Evolutionary conservation across 2,797 vertebrate species (phyloP).

Genomic region (Pachyuromys duprasi): DNA sequence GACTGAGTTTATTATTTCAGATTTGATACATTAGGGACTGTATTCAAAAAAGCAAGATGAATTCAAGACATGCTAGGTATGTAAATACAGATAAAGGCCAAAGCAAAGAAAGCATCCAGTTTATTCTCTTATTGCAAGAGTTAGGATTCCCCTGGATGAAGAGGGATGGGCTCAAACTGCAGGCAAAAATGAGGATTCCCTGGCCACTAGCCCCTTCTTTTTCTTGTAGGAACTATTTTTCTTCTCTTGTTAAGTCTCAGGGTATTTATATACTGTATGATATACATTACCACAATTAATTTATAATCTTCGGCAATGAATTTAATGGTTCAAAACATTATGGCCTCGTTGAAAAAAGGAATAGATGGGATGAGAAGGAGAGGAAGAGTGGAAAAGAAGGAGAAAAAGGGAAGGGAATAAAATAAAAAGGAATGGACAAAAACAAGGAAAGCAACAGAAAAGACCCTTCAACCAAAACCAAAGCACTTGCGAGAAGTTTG

Average conservation of each 20-base stretch:
- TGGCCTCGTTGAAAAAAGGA: background rate
- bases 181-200: background rate
- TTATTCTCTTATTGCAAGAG: background rate
- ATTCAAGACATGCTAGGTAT: background rate
- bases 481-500: background rate
- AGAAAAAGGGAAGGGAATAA: background rate
- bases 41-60: background rate
- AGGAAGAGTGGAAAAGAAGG: background rate
- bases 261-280: background rate
- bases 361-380: background rate
- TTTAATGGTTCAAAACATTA: conserved; percentile 16
- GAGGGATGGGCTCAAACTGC: background rate
- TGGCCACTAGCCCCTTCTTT: background rate
- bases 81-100: background rate
- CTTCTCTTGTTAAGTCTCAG: background rate
- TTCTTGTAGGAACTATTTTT: background rate
- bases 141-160: background rate
- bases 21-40: background rate
- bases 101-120: background rate
- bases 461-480: background rate
- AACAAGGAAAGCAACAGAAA: background rate
- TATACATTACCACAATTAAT: background rate
- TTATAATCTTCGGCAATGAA: background rate
- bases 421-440: background rate
- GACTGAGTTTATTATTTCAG: background rate